Base-by-base conservation (phyloP, 2,113 vertebrate species). In the Tyto alba region DNA sequence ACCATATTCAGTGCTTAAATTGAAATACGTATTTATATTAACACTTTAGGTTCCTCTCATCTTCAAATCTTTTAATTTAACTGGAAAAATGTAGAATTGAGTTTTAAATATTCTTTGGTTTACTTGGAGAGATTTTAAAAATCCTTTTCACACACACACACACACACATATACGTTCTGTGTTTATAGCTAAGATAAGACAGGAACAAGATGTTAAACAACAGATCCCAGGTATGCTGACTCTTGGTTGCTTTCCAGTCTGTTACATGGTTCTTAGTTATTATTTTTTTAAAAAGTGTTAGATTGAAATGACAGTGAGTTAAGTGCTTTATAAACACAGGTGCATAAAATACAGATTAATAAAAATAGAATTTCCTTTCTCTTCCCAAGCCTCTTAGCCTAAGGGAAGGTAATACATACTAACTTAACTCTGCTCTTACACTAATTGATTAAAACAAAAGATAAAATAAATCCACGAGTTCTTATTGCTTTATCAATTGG, bases 221-320 rank as follows among this genome's bases (percentile, higher is more conserved):
- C 2, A 1, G 40, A 52, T 55, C 2, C 21, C 34, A 27, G 21
- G 18, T 74, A 67, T 1, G 1, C 5, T 34, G 19, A 50, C 19
- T 79, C 15, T 50, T 85, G 17, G 4, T 78, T 85, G 8, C 9
- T 72, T 84, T 87, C 53, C 10, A 55, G 7, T 73, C 23, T 84
- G 16, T 23, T 89, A 16, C 23, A 9, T 32, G 7, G 23, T 52
- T 66, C 27, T 40, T 47, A 55, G 14, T 25, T 87, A 47, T 45
- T 67, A 36, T 21, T 72, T 74, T 68, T 40, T 47, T 3, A 10
- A 34, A 48, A 69, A n/a, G 1, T 16, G 9, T 78, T 63, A 52
- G 27, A 48, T 30, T 88, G 53, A 91, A 90, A 79, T 64, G 17
- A 2, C 9, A 15, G 41, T 88, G 21, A 45, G 27, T 40, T 64